Percentiles rank a stretch among this genome's conserved stretches.
These are phyloP conservation scores for Scaptomyza pallida DNA, from an alignment of 1,140 invertebrate species.

Conservation along the genomic window DNA sequence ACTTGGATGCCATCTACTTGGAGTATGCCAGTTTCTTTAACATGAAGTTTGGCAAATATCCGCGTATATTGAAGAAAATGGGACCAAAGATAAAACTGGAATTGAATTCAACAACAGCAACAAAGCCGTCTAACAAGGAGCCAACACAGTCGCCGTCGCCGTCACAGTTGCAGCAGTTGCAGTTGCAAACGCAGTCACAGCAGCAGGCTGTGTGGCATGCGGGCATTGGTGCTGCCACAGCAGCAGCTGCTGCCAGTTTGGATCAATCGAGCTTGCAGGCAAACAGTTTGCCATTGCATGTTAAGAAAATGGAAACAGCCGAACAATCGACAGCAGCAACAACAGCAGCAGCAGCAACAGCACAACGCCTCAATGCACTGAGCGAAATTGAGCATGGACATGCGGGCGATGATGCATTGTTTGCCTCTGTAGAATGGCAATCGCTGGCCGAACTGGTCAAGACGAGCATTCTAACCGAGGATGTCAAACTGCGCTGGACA, in stretches of 20 bases:
- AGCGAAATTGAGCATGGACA: slow-evolving; percentile 69
- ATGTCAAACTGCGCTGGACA: slow-evolving; percentile 85
- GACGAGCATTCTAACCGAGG: slow-evolving; percentile 64
- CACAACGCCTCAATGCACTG: slow-evolving; percentile 18
- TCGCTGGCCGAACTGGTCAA: slow-evolving; percentile 67
- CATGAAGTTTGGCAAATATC: slow-evolving; percentile 93
- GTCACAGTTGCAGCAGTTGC: too few relatives aligned
- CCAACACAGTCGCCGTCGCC: too few relatives aligned
- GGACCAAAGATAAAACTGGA: slow-evolving; percentile 69
- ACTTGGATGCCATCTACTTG: slow-evolving; percentile 93
- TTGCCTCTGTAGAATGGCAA: slow-evolving; percentile 70
- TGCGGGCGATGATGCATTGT: slow-evolving; percentile 56
- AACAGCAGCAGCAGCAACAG: neutral
- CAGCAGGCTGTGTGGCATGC: slow-evolving; percentile 56
- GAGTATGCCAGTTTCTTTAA: slow-evolving; percentile 95
- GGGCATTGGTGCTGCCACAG: slow-evolving; percentile 56
- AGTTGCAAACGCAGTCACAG: neutral
- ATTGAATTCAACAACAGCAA: neutral
- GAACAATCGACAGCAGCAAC: slow-evolving; percentile 1
- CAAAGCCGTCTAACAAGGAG: slow-evolving; percentile 1
- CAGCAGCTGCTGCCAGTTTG: slow-evolving; percentile 47
- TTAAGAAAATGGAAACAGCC: slow-evolving; percentile 61
- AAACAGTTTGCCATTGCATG: slow-evolving; percentile 40
- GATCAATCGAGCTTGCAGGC: slow-evolving; percentile 8
- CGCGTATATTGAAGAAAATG: slow-evolving; percentile 89